Evolutionary conservation across 2,797 vertebrate species (phyloP), one percentile per base, ranked within the genome.

Genomic region (Pempheris klunzingeri): DNA sequence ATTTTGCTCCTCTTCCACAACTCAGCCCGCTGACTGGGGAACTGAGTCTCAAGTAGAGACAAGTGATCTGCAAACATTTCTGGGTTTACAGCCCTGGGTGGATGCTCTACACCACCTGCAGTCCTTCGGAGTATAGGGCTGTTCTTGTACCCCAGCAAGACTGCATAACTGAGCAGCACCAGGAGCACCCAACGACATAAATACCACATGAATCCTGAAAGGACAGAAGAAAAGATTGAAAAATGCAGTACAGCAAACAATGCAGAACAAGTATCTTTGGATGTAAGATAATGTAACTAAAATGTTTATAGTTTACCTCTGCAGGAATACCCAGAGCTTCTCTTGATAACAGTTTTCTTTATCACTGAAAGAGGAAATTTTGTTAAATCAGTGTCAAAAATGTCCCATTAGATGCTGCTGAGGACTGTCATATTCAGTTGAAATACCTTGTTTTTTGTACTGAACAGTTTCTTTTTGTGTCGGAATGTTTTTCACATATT

Each of bases 1-100:
- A 94, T 96, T 46, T 71, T 88, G 39, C 92, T 95, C 0, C 95
- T 94, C 6, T 61, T 90, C 97, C 98, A 99, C 68, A 99, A 72
- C 0, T 94, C 90, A 0, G 89, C 20, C 17, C 83, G 94, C 92
- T 99, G 98, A 72, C 91, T 94, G 0, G 95, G 95, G 58, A 97
- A 99, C 17, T 24, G 78, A 22, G 71, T 64, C 82, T 93, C 64
- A 66, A 99, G 79, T 38, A 83, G 78, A 4, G 90, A 76, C 50
- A 99, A 93, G 20, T 90, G 85, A 17, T 80, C 78, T 49, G 90
- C 78, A 87, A 99, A 97, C 1, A 69, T 77, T 26, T 90, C 91
- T 72, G 88, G 46, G 0, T 74, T 85, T 32, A 88, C 86, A 47
- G 79, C 82, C 61, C 0, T 69, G 41, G 76, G 58, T 46, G 36